Conservation (phyloP, 2,888 invertebrate species). For the Sesamia inferens region DNA sequence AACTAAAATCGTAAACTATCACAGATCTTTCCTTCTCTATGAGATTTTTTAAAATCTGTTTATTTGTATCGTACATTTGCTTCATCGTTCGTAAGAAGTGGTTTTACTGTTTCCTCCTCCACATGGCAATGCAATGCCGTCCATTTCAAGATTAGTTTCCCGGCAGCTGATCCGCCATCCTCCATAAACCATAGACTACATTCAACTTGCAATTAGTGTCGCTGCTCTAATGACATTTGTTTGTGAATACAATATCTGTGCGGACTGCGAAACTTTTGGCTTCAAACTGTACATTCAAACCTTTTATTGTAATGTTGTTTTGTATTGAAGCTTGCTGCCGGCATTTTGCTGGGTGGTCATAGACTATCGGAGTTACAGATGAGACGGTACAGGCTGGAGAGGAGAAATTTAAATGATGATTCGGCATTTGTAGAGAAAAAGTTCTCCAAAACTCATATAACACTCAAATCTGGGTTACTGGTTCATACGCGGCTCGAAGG, state of each 20-base stretch:
- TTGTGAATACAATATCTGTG: slow-evolving; percentile 61
- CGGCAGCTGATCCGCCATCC: slow-evolving; percentile 55
- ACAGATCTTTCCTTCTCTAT: not conserved
- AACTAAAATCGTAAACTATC: no score
- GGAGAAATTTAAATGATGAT: not conserved
- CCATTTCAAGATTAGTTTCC: slow-evolving; percentile 58
- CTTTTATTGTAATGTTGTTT: slow-evolving; percentile 62
- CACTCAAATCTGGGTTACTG: not conserved
- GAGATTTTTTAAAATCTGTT: not conserved
- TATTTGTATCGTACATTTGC: not conserved
- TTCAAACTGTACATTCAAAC: slow-evolving; percentile 51
- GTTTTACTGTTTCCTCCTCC: slow-evolving; percentile 25
- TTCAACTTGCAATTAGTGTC: slow-evolving; percentile 60
- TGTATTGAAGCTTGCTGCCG: slow-evolving; percentile 47
- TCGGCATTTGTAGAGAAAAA: not conserved
- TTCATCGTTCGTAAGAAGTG: not conserved
- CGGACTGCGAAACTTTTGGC: slow-evolving; percentile 43
- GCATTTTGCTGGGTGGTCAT: slow-evolving; percentile 33
- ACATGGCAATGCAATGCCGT: slow-evolving; percentile 29
- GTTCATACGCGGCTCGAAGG: not conserved
- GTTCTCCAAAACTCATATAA: not conserved
- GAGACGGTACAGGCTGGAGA: not conserved
- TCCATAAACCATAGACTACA: slow-evolving; percentile 52
- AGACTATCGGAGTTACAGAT: slow-evolving; percentile 34
- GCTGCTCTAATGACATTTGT: slow-evolving; percentile 55